Base-by-base conservation (phyloP, 2,888 invertebrate species). In the Eupeodes latifasciatus region DNA sequence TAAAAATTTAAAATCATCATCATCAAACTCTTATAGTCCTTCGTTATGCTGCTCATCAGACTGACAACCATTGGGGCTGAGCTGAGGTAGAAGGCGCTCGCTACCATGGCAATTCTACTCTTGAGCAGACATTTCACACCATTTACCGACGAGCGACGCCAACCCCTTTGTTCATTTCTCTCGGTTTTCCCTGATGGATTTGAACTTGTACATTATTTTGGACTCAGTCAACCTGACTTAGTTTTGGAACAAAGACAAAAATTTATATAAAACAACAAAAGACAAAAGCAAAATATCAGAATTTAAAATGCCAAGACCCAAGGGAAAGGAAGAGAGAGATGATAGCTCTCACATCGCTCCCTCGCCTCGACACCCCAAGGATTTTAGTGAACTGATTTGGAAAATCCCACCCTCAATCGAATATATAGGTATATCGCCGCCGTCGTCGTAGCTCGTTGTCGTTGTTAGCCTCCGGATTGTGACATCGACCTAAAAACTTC, bases 341-440 rank as follows among this genome's bases (percentile, higher is more conserved):
- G 6, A 59, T 4, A 34, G 10, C 10, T 5, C 11, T 7, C 12
- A 5, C 40, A 40, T 40, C 40, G 5, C 27, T 9, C 1, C 53
- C 5, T 9, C 9, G 0, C 11, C 4, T n/a, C 57, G 12, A 3
- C 27, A 6, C 11, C 5, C 12, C 5, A 2, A n/a, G 59, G 34
- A 36, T 36, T 64, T 44, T n/a, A 72, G 75, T 75, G 51, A 79
- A 83, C 49, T 80, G 80, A 83, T 79, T 87, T 66, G 80, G 83
- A 87, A 87, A 87, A 80, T 83, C 76, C 79, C 27, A 27, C 27
- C n/a, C 57, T 47, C 62, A 40, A 71, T 71, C 40, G 19, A 71
- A 71, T 72, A 78, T 49, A 44, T 53, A 74, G 44, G 74, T 69
- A 40, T 40, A 40, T 27, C 27, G 27, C 27, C 27, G 19, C 19